Conservation (phyloP, 2,113 vertebrate genomes). For the Megalops atlanticus region DNA sequence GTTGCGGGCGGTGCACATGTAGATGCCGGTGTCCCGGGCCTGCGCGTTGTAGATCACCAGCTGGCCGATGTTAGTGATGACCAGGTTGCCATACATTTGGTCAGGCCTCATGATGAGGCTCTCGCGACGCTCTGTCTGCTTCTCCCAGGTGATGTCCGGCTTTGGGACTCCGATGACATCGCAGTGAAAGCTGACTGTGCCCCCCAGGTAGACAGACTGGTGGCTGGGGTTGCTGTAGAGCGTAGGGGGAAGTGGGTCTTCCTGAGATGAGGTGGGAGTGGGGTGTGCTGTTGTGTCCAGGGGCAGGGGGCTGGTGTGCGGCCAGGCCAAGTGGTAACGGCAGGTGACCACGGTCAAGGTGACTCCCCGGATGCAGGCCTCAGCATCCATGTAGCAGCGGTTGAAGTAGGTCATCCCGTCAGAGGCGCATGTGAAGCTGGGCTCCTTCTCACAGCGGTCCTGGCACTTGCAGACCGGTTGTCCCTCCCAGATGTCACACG, state of each 20-base stretch:
- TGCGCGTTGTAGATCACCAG: slow-evolving; percentile 92
- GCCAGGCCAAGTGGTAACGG: slow-evolving; percentile 86
- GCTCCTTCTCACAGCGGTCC: slow-evolving; percentile 93
- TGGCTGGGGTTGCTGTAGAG: slow-evolving; percentile 88
- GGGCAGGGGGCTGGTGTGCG: slow-evolving; percentile 80
- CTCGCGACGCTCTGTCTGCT: slow-evolving; percentile 82
- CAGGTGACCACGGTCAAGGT: slow-evolving; percentile 83
- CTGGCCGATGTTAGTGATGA: slow-evolving; percentile 95
- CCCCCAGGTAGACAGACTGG: slow-evolving; percentile 81
- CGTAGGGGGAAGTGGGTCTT: slow-evolving; percentile 76
- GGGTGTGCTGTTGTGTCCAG: slow-evolving; percentile 81
- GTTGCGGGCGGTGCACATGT: slow-evolving; percentile 88
- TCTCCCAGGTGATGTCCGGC: slow-evolving; percentile 94
- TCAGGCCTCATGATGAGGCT: slow-evolving; percentile 90
- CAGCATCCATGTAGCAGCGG: slow-evolving; percentile 95
- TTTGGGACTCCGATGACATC: slow-evolving; percentile 83
- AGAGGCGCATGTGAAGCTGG: slow-evolving; percentile 92
- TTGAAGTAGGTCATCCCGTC: slow-evolving; percentile 98
- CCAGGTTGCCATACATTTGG: slow-evolving; percentile 95
- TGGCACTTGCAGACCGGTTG: slow-evolving; percentile 93
- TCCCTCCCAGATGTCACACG: slow-evolving; percentile 92
- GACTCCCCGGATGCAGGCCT: slow-evolving; percentile 87
- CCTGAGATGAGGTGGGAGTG: slow-evolving; percentile 69
- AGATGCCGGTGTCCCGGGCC: slow-evolving; percentile 87
- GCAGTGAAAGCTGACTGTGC: slow-evolving; percentile 92